These are phyloP conservation scores for Willisornis vidua DNA, from an alignment of 2,113 vertebrate genomes.

Conservation along the genomic window DNA sequence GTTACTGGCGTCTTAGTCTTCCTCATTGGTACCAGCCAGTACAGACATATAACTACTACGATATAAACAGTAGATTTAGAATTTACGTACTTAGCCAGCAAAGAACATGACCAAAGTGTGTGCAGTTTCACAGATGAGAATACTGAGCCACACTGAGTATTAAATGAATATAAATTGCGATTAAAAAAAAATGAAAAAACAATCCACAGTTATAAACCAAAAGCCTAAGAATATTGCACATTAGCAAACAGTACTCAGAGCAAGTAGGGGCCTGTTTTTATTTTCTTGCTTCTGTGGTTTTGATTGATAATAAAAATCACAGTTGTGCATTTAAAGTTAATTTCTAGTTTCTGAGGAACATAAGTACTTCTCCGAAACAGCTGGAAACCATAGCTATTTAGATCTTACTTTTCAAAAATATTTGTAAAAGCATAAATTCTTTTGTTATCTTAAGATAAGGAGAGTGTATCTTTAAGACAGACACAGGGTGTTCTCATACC, in stretches of 20 bases:
- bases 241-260: neutral
- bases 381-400: neutral
- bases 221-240: neutral
- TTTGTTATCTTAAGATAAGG: conserved; percentile 45
- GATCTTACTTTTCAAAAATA: conserved; percentile 16
- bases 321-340: neutral
- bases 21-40: neutral
- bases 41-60: neutral
- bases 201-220: neutral
- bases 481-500: neutral
- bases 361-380: neutral
- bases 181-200: neutral
- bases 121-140: neutral
- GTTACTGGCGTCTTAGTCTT: neutral
- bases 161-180: neutral
- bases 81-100: neutral
- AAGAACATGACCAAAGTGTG: neutral
- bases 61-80: neutral
- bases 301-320: neutral
- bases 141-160: neutral
- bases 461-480: neutral
- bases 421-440: neutral
- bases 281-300: neutral
- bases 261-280: neutral
- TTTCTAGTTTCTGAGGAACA: neutral